Evolutionary conservation across 2,113 vertebrate genomes (phyloP).

Genomic region (Poecile atricapillus): DNA sequence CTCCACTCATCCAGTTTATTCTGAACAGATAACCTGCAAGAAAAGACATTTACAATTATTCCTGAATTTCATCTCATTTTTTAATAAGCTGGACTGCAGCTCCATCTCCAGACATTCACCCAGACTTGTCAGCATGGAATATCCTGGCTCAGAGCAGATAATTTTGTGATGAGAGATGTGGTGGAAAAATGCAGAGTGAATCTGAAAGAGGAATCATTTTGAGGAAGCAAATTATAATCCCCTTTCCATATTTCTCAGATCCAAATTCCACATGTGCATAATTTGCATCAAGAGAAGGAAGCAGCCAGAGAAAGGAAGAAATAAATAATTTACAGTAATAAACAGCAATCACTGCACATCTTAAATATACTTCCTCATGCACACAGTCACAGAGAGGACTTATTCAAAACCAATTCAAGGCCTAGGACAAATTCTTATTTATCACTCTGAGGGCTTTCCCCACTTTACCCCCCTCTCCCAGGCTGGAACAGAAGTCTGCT

Average conservation of each 20-base stretch:
- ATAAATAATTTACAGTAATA: constrained; percentile 45
- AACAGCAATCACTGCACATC: neutral
- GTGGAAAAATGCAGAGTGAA: neutral
- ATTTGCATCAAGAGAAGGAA: constrained; percentile 14
- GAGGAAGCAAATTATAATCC: constrained; percentile 5
- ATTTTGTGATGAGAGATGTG: neutral
- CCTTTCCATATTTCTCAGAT: constrained; percentile 25
- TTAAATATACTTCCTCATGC: neutral
- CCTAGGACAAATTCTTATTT: neutral
- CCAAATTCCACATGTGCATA: constrained; percentile 36
- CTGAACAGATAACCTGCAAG: neutral
- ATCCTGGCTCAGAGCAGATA: neutral
- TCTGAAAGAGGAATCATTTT: neutral
- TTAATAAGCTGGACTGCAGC: neutral
- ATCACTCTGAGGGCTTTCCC: neutral
- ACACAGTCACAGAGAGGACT: neutral
- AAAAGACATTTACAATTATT: neutral
- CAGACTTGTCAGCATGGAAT: neutral
- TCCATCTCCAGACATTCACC: neutral
- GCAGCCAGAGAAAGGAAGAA: neutral
- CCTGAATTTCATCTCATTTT: neutral
- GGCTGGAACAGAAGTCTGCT: neutral
- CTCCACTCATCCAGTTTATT: neutral
- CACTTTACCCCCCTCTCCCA: neutral
- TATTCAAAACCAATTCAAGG: neutral